These are phyloP conservation scores for Hydrophis major DNA, from an alignment of 2,797 vertebrate species.

Conservation along the genomic window DNA sequence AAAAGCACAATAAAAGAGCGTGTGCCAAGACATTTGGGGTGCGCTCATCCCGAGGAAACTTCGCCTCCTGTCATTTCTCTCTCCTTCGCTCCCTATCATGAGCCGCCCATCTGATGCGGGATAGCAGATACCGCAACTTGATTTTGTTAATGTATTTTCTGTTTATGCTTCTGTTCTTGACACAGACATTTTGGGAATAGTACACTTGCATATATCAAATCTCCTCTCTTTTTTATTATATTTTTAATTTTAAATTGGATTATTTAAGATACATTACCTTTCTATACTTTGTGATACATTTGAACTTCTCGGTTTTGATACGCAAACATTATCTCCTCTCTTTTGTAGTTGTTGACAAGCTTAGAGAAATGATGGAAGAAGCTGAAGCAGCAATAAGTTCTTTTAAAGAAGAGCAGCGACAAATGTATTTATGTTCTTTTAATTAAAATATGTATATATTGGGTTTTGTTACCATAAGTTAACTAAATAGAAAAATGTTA, in stretches of 20 bases:
- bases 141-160: background rate
- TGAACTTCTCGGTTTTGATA: background rate
- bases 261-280: background rate
- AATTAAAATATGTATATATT: background rate
- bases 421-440: slow-evolving; percentile 72
- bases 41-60: no score
- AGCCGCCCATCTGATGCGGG: no score
- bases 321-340: background rate
- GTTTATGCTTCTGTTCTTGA: background rate
- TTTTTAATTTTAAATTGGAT: background rate
- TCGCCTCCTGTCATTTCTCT: no score
- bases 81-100: no score
- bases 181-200: background rate
- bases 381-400: slow-evolving; percentile 82
- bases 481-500: background rate
- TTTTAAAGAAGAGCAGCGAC: slow-evolving; percentile 85
- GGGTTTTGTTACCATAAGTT: background rate
- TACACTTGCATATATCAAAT: background rate
- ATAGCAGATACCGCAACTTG: background rate
- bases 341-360: slow-evolving; percentile 81
- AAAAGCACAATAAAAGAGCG: no score
- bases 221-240: background rate
- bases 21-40: no score
- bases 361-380: slow-evolving; percentile 88
- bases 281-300: background rate